A percentile compares a stretch with the other conserved stretches of the same genome.
These are phyloP conservation scores for Brachionus manjavacas DNA, from an alignment of 1,140 invertebrate genomes.

Conservation along the genomic window DNA sequence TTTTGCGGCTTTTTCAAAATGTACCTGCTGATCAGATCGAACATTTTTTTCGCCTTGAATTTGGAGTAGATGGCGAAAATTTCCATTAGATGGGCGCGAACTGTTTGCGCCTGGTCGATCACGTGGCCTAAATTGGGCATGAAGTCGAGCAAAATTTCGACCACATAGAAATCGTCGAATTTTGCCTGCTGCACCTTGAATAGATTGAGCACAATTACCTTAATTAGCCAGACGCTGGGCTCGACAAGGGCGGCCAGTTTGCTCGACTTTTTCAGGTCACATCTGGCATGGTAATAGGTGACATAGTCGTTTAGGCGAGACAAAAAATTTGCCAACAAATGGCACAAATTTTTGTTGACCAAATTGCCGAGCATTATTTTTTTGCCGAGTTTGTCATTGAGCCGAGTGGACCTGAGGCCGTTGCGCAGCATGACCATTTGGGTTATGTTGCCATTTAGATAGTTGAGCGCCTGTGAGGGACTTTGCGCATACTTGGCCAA, in stretches of 20 bases:
- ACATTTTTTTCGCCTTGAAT: not conserved
- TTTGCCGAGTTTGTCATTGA: not conserved
- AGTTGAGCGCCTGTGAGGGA: not conserved
- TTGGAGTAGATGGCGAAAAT: not conserved
- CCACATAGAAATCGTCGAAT: constrained; percentile 16
- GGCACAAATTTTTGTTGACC: constrained; percentile 11
- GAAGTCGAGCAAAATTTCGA: constrained; percentile 7
- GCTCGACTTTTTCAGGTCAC: not conserved
- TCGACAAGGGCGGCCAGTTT: not conserved
- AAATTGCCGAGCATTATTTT: constrained; percentile 24
- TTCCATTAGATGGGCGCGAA: not conserved
- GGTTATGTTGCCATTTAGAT: constrained; percentile 17
- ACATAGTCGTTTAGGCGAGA: constrained; percentile 1
- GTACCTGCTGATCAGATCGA: not conserved
- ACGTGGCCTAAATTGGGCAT: not conserved
- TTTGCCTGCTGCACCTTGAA: not conserved
- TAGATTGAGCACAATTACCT: not conserved
- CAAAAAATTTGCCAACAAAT: constrained; percentile 20
- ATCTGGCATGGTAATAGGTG: not conserved
- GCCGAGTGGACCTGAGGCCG: not conserved
- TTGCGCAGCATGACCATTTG: not conserved
- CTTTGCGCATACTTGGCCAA: not conserved
- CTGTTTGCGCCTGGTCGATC: not conserved
- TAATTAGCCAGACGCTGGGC: not conserved
- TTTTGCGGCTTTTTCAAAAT: not conserved